Conservation (phyloP, 2,797 vertebrate genomes). For the Lutra lutra region DNA sequence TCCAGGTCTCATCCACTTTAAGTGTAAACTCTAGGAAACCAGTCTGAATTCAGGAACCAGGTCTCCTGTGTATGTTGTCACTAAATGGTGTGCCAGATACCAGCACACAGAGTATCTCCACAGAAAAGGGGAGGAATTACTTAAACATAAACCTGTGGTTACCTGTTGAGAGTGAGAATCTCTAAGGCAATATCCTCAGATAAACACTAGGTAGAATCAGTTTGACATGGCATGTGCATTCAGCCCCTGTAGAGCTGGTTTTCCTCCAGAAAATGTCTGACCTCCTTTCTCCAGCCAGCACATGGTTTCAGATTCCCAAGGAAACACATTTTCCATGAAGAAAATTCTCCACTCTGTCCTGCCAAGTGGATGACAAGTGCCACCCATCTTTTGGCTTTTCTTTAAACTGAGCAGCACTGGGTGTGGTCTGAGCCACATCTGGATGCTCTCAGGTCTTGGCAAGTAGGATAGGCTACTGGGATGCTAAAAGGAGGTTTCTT, state of each 20-base stretch:
- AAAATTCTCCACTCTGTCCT: not conserved
- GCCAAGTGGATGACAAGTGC: not conserved
- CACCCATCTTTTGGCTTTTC: not conserved
- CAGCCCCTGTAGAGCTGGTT: not conserved
- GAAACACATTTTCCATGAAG: not conserved
- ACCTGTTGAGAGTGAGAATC: not conserved
- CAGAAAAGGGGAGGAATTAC: not conserved
- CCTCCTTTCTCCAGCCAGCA: not conserved
- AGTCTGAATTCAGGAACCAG: not conserved
- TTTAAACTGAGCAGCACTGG: not conserved
- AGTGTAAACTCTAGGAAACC: not conserved
- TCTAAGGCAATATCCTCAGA: not conserved
- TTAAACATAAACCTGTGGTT: not conserved
- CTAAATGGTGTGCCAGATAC: not conserved
- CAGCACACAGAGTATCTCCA: not conserved
- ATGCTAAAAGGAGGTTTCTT: not conserved
- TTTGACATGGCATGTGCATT: not conserved
- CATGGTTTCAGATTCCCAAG: not conserved
- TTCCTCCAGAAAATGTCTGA: not conserved
- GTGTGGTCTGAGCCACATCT: not conserved
- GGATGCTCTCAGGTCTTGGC: not conserved
- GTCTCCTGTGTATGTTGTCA: not conserved
- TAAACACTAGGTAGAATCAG: not conserved
- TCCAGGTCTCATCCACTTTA: not conserved
- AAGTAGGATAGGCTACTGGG: not conserved